Conservation (phyloP, 1,140 invertebrate species). For the Sweltsa coloradensis region DNA sequence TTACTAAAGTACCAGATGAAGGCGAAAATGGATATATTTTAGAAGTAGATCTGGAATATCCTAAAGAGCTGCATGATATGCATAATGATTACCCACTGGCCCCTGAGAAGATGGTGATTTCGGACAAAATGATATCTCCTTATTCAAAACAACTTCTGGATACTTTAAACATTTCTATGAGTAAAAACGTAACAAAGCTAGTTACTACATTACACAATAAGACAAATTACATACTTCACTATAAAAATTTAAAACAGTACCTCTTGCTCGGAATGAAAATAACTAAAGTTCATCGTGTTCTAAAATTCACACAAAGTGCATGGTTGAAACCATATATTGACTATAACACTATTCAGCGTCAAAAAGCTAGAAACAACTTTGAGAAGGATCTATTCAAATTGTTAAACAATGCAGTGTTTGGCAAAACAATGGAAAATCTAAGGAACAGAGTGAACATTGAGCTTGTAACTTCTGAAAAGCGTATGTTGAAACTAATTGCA, state of each 20-base stretch:
- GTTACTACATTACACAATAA: conserved; percentile 13
- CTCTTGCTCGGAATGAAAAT: conserved; percentile 21
- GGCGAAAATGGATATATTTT: neutral
- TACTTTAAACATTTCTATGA: too few relatives aligned
- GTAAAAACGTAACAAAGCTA: too few relatives aligned
- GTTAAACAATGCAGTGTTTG: conserved; percentile 34
- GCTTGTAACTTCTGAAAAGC: conserved; percentile 23
- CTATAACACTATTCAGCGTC: conserved; percentile 22
- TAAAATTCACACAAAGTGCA: conserved; percentile 24
- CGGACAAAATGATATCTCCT: conserved; percentile 8
- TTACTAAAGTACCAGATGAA: conserved; percentile 9
- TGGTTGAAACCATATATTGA: conserved; percentile 27
- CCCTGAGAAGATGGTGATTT: conserved; percentile 21
- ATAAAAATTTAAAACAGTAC: conserved; percentile 20
- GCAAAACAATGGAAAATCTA: conserved; percentile 36
- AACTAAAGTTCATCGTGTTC: conserved; percentile 24
- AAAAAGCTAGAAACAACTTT: conserved; percentile 28
- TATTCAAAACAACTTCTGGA: too few relatives aligned
- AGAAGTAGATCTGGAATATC: conserved; percentile 25
- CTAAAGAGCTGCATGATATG: conserved; percentile 19
- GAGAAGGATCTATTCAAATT: conserved; percentile 39
- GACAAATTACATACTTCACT: conserved; percentile 24
- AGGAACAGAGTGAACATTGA: conserved; percentile 30
- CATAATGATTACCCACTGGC: conserved; percentile 30
- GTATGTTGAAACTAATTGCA: conserved; percentile 24